These are phyloP conservation scores for Tanypteryx hageni DNA, from an alignment of 2,888 invertebrate genomes.

Conservation along the genomic window DNA sequence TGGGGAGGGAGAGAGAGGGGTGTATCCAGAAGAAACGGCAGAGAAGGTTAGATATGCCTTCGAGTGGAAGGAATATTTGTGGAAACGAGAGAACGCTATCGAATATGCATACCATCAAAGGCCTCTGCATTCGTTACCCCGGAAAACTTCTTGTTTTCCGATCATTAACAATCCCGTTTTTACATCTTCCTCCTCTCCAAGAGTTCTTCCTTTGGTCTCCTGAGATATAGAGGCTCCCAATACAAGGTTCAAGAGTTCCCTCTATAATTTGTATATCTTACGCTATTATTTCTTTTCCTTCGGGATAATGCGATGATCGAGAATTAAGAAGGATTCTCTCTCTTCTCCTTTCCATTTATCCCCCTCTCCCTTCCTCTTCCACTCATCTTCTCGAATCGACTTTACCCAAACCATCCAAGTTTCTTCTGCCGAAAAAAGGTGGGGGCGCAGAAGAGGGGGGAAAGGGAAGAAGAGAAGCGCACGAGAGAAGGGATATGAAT, in stretches of 20 bases:
- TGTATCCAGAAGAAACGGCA: no score
- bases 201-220: background rate
- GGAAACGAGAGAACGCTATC: background rate
- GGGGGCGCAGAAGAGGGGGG: background rate
- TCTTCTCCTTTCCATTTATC: background rate
- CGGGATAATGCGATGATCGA: background rate
- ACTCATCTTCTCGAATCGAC: background rate
- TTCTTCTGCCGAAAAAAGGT: background rate
- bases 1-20: background rate
- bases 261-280: background rate
- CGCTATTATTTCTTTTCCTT: background rate
- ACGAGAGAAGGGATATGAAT: background rate
- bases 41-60: background rate
- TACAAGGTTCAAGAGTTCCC: background rate
- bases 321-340: background rate
- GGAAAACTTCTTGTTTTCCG: conserved; percentile 43
- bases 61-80: background rate
- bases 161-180: conserved; percentile 57
- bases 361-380: background rate
- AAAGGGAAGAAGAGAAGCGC: background rate
- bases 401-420: background rate
- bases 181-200: background rate
- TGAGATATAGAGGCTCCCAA: background rate
- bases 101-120: conserved; percentile 39
- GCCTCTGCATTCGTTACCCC: background rate